These are phyloP conservation scores for Myotis yumanensis DNA, from an alignment of 2,113 vertebrate genomes.

Conservation along the genomic window DNA sequence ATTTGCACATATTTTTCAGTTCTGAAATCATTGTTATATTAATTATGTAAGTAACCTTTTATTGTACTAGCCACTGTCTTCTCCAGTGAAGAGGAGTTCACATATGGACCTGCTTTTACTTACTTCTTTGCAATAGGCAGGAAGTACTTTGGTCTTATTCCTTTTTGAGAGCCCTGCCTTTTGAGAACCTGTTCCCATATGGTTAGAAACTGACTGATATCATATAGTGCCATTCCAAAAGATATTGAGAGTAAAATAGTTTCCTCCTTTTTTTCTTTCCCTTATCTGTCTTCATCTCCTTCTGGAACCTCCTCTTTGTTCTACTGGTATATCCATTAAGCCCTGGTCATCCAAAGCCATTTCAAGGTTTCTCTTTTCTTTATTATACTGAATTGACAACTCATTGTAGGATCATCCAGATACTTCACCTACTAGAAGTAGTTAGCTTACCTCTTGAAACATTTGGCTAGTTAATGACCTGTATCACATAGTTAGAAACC, in stretches of 20 bases:
- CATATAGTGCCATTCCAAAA: not conserved
- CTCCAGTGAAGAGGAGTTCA: not conserved
- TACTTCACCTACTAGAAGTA: not conserved
- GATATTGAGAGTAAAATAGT: not conserved
- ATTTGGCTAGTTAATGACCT: not conserved
- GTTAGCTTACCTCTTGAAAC: slow-evolving; percentile 5
- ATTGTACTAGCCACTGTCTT: not conserved
- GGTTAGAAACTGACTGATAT: not conserved
- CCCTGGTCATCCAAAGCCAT: not conserved
- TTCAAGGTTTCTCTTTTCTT: slow-evolving; percentile 14
- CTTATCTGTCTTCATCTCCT: not conserved
- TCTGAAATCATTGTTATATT: slow-evolving; percentile 21
- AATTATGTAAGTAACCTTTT: slow-evolving; percentile 16
- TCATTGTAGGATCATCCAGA: not conserved
- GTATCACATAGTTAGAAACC: not conserved
- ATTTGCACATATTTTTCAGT: not conserved
- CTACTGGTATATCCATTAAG: not conserved
- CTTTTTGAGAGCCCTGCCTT: not conserved
- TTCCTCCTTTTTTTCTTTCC: not conserved
- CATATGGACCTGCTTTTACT: not conserved
- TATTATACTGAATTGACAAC: not conserved
- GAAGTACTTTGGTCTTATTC: slow-evolving; percentile 14
- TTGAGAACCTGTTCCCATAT: not conserved
- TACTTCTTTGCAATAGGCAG: not conserved
- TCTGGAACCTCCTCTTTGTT: not conserved